phyloP scores from a whole-genome alignment of 2,113 vertebrate genomes.

The Pelusios castaneus region DNA sequence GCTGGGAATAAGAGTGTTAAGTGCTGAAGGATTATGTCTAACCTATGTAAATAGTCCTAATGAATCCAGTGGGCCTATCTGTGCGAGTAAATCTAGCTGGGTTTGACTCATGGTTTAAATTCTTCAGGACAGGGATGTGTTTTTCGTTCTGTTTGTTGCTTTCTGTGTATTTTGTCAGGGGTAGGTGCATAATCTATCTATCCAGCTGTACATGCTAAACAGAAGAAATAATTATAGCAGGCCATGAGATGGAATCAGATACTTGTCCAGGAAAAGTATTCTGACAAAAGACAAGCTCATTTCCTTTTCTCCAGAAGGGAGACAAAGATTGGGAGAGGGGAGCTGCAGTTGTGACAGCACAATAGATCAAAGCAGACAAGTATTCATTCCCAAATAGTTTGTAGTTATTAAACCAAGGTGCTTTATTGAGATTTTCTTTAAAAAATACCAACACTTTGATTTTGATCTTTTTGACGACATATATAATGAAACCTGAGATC shows the following conservation, averaged over 20 bases:
- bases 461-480: not conserved
- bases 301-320: not conserved
- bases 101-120: not conserved
- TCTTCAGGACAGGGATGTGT: not conserved
- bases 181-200: not conserved
- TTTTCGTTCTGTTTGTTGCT: not conserved
- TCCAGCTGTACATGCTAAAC: constrained; percentile 11
- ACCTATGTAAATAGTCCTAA: not conserved
- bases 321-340: not conserved
- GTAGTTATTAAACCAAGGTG: not conserved
- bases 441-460: not conserved
- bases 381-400: not conserved
- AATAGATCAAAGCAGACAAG: not conserved
- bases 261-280: not conserved
- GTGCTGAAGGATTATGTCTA: not conserved
- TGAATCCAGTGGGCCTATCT: not conserved
- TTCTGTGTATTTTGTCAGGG: not conserved
- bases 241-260: not conserved
- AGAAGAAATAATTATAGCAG: not conserved
- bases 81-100: not conserved
- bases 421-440: not conserved
- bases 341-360: not conserved
- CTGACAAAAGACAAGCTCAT: not conserved
- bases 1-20: accelerated
- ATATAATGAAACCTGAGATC: not conserved